Evolutionary conservation across 2,797 vertebrate genomes (phyloP), one percentile per base, ranked within the genome.

Genomic region (Synaphobranchus kaupii): DNA sequence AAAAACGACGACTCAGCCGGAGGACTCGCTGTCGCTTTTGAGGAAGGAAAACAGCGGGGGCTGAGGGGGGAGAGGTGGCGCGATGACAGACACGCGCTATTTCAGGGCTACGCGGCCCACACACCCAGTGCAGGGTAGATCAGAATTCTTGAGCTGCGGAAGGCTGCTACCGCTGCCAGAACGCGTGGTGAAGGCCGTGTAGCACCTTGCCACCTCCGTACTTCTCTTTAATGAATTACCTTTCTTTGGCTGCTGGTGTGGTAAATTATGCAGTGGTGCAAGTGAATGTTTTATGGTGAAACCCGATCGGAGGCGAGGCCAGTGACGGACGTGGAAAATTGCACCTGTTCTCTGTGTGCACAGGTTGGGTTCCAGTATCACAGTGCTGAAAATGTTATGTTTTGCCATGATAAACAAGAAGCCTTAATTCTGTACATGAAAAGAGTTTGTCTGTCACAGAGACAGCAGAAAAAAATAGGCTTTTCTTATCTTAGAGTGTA

Each of bases 201-300:
- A 48, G 44, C 17, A 50, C 48, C 15, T 10, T 20, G 17, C 47
- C 6, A 47, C 7, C 17, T 81, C 34, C 44, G 1, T 39, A 10
- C 25, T n/a, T 81, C 22, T 50, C 20, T 39, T 25, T 81, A n/a
- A 81, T 25, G 44, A 50, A 22, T 50, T 13, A 50, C 7, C 48
- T n/a, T 50, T 22, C 47, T 7, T 50, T 52, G 81, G 91, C 66
- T 93, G 93, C 94, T 93, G 93, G 92, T 90, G 80, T 88, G 89
- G 92, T 96, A 91, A 96, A 96, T 96, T 93, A 96, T 96, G 94
- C 94, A 96, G 90, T 90, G 91, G 93, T 92, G 90, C 71, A 6
- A 85, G 88, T 96, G 88, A 95, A 96, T 96, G 92, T 95, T 96
- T 96, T 91, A 96, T 93, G 90, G 20, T 88, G 95, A 94, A 96